Evolutionary conservation across 2,797 vertebrate species (phyloP).

Genomic region (Pseudochirops cupreus): DNA sequence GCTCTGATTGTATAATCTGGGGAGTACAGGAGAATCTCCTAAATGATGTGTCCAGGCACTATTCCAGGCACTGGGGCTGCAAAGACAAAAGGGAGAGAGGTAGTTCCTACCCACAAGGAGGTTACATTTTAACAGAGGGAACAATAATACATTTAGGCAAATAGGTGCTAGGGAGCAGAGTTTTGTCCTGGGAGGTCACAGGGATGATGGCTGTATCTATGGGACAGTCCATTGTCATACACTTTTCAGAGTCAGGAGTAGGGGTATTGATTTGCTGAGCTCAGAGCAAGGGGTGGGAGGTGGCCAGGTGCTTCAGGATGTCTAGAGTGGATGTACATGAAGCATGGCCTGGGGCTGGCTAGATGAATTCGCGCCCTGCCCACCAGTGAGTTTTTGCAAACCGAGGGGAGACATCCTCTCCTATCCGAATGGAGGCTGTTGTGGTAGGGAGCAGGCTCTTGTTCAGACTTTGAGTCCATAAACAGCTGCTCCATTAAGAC

Average conservation of each 20-base stretch:
- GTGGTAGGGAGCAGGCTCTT: neutral
- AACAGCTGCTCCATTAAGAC: neutral
- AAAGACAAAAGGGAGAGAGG: neutral
- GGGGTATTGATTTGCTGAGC: neutral
- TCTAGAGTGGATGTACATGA: neutral
- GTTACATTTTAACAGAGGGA: neutral
- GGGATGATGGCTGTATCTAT: neutral
- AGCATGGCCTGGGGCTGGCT: neutral
- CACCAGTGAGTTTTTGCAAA: neutral
- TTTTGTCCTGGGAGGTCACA: neutral
- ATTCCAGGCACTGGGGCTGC: neutral
- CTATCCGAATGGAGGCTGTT: neutral
- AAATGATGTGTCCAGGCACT: neutral
- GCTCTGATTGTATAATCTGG: neutral
- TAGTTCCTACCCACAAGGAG: neutral
- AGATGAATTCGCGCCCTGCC: neutral
- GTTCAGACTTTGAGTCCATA: neutral
- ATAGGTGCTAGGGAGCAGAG: neutral
- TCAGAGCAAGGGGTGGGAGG: neutral
- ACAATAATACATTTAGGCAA: neutral
- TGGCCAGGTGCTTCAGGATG: neutral
- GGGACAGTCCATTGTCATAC: neutral
- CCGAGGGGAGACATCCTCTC: neutral
- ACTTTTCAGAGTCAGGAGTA: neutral
- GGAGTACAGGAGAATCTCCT: neutral